Evolutionary conservation across 2,888 invertebrate genomes (phyloP).

Genomic region (Argyresthia albistria): DNA sequence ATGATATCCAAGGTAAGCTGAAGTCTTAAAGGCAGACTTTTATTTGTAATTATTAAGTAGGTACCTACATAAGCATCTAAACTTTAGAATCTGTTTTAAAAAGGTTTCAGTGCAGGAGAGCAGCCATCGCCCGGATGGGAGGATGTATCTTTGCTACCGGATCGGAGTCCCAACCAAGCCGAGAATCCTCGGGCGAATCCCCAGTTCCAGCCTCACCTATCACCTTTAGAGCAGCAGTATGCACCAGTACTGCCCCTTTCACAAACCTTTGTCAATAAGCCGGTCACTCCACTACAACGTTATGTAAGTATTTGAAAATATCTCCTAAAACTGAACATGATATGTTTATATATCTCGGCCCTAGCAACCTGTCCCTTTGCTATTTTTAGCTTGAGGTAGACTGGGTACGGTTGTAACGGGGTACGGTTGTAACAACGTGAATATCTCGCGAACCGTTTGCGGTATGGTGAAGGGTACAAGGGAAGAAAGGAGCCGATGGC

Average conservation of each 20-base stretch:
- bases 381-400: conserved; percentile 2
- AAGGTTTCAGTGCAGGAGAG: no score
- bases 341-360: no score
- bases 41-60: background rate
- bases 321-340: no score
- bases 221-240: background rate
- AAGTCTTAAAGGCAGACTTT: background rate
- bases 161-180: conserved; percentile 31
- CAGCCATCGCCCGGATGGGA: conserved; percentile 4
- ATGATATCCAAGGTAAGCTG: no score
- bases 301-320: no score
- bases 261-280: no score
- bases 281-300: no score
- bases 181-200: conserved; percentile 51
- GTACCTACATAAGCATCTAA: background rate
- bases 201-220: conserved; percentile 28
- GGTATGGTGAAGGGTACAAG: conserved; percentile 16
- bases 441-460: background rate
- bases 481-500: conserved; percentile 15
- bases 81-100: background rate
- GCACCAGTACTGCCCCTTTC: no score
- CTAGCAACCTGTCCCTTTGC: no score
- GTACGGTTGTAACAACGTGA: conserved; percentile 6
- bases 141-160: conserved; percentile 1
- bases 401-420: conserved; percentile 12